These are phyloP conservation scores for Ceratitis capitata DNA, from an alignment of 1,140 invertebrate species.

Conservation along the genomic window DNA sequence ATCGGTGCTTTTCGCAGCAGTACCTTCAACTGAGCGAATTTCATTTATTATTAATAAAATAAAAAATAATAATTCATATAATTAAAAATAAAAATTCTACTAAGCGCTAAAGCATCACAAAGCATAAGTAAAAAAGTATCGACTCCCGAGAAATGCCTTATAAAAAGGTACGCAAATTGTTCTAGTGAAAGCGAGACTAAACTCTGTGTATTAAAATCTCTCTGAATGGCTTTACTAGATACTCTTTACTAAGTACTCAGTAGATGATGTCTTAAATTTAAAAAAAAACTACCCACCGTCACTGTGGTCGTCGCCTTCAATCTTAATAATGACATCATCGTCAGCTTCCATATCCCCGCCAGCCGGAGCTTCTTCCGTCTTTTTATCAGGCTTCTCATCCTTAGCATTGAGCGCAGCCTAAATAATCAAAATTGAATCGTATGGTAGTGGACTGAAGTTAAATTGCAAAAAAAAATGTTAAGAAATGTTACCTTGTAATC, in stretches of 20 bases:
- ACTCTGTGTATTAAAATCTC: no score
- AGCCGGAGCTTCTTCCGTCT: conserved; percentile 51
- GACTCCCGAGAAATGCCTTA: no score
- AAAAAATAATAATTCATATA: not conserved
- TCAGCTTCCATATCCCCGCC: conserved; percentile 17
- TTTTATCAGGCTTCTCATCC: not conserved
- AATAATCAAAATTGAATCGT: not conserved
- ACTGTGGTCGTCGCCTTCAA: conserved; percentile 51
- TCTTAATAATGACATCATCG: conserved; percentile 53
- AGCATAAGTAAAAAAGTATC: no score
- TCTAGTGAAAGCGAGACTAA: no score
- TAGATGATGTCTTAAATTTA: no score
- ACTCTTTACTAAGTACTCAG: no score
- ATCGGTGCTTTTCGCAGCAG: not conserved
- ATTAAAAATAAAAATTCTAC: not conserved
- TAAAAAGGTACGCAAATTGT: no score
- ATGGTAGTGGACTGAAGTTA: conserved; percentile 3
- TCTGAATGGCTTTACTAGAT: no score
- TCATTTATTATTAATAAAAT: not conserved
- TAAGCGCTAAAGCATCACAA: no score
- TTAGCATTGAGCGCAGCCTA: conserved; percentile 52
- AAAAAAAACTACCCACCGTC: not conserved
- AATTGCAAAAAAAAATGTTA: conserved; percentile 34
- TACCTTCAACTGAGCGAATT: conserved; percentile 2
- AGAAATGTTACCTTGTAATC: conserved; percentile 81